phyloP scores from a whole-genome alignment of 2,113 vertebrate genomes.

The Oryzias melastigma region DNA sequence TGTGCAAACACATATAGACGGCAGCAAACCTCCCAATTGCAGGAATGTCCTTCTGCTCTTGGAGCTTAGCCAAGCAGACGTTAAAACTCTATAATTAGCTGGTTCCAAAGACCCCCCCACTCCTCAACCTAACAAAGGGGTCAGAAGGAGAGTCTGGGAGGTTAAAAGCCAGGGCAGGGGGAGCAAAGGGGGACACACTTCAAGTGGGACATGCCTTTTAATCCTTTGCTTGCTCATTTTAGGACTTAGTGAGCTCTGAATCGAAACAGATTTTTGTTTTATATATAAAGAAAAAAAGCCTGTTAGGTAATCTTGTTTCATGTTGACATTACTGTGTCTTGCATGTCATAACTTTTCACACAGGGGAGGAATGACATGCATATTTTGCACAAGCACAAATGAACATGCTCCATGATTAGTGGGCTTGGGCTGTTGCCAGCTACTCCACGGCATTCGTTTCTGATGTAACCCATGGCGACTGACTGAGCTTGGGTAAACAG shows the following conservation, averaged over 20 bases:
- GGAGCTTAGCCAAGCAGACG: slow-evolving; percentile 62
- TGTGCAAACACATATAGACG: not conserved
- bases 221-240: slow-evolving; percentile 62
- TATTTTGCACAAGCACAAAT: slow-evolving; percentile 9
- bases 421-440: slow-evolving; percentile 23
- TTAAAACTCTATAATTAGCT: slow-evolving; percentile 75
- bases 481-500: slow-evolving; percentile 59
- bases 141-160: slow-evolving; percentile 56
- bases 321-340: slow-evolving; percentile 19
- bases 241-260: slow-evolving; percentile 50
- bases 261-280: not conserved
- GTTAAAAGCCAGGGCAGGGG: slow-evolving; percentile 60
- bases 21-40: slow-evolving; percentile 40
- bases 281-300: not conserved
- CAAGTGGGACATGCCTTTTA: slow-evolving; percentile 51
- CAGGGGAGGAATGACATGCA: not conserved
- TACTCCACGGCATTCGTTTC: slow-evolving; percentile 39
- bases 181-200: slow-evolving; percentile 34
- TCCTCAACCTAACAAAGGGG: slow-evolving; percentile 65
- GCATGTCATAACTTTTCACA: slow-evolving; percentile 10
- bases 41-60: slow-evolving; percentile 59
- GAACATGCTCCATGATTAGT: slow-evolving; percentile 8
- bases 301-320: not conserved
- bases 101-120: slow-evolving; percentile 52
- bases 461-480: slow-evolving; percentile 48